Percentiles rank a stretch among this genome's conserved stretches.
Conservation (phyloP, 1,140 invertebrate species). For the Leptopilina clavipes region DNA sequence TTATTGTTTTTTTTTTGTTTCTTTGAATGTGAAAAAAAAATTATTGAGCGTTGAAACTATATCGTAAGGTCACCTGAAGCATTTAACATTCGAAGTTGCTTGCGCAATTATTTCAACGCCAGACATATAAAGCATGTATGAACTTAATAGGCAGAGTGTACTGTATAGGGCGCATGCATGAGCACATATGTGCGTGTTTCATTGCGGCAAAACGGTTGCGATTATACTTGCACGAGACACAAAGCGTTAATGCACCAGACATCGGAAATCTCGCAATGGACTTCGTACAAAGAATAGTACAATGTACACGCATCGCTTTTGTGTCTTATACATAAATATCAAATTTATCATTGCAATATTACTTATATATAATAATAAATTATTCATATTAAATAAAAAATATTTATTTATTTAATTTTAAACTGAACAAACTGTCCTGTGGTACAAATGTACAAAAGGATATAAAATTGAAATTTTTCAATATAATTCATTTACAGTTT, state of each 20-base stretch:
- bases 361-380: too few relatives aligned
- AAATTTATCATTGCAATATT: too few relatives aligned
- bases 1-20: too few relatives aligned
- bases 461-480: too few relatives aligned
- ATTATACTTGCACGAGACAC: slow-evolving; percentile 8
- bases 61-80: slow-evolving; percentile 3
- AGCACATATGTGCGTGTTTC: slow-evolving; percentile 10
- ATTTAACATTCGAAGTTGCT: slow-evolving; percentile 14
- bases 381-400: too few relatives aligned
- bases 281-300: slow-evolving; percentile 6
- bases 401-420: too few relatives aligned
- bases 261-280: slow-evolving; percentile 18
- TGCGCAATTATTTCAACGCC: slow-evolving; percentile 11
- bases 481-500: too few relatives aligned
- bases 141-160: slow-evolving; percentile 2
- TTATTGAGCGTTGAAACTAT: background rate
- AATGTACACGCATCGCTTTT: background rate
- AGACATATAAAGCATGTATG: slow-evolving; percentile 7
- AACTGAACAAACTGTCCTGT: too few relatives aligned
- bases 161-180: background rate
- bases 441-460: too few relatives aligned
- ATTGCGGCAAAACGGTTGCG: slow-evolving; percentile 10
- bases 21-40: background rate
- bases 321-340: background rate
- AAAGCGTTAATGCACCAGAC: slow-evolving; percentile 2